Percentiles rank a stretch among this genome's conserved stretches.
Evolutionary conservation across 2,113 vertebrate species (phyloP).

Genomic region (Saccopteryx leptura): DNA sequence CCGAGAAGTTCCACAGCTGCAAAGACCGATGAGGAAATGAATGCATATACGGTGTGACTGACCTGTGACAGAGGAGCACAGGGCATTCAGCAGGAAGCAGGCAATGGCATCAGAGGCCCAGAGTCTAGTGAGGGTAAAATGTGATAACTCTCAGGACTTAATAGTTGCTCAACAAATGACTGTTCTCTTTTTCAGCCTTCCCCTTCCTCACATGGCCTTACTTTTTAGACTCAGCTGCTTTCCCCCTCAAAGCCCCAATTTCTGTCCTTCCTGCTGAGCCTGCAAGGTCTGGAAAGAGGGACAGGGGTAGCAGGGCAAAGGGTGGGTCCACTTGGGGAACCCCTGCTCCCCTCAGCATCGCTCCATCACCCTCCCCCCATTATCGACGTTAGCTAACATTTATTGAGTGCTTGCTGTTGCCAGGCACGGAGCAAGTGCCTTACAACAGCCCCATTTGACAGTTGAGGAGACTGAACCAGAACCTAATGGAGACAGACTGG

Average conservation of each 20-base stretch:
- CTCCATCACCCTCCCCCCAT: neutral
- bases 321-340: neutral
- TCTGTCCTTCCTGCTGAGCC: constrained; percentile 4
- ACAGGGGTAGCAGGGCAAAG: neutral
- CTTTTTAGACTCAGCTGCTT: constrained; percentile 8
- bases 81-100: neutral
- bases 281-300: neutral
- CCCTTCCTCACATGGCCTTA: neutral
- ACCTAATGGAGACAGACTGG: neutral
- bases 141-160: neutral
- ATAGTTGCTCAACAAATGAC: neutral
- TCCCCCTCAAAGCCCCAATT: neutral
- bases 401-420: neutral
- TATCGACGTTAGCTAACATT: neutral
- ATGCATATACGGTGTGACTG: accelerated
- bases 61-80: neutral
- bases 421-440: neutral
- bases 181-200: neutral
- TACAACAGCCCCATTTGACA: neutral
- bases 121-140: neutral
- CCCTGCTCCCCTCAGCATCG: neutral
- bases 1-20: neutral
- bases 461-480: neutral
- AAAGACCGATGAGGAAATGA: neutral
- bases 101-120: neutral